Evolutionary conservation across 2,888 invertebrate species (phyloP).

Genomic region (Hoplodrina ambigua): DNA sequence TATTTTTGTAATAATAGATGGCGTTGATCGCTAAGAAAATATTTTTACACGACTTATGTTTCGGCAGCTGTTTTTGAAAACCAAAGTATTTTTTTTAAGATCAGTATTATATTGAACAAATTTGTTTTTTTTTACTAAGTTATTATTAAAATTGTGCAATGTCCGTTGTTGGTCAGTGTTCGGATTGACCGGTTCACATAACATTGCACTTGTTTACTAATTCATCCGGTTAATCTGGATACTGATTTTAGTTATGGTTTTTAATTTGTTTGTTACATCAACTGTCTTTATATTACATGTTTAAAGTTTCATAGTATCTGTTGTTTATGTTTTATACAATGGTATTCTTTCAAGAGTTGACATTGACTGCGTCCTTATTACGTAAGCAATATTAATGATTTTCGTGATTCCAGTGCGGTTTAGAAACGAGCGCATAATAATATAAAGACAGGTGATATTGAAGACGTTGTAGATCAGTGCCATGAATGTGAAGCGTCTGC

Average conservation of each 20-base stretch:
- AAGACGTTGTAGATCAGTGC: constrained; percentile 57
- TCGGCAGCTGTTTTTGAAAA: constrained; percentile 60
- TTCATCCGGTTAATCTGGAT: constrained; percentile 36
- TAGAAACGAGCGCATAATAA: not conserved
- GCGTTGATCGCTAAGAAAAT: constrained; percentile 48
- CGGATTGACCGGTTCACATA: constrained; percentile 32
- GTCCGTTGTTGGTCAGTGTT: constrained; percentile 37
- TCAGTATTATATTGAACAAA: constrained; percentile 64
- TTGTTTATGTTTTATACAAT: not conserved
- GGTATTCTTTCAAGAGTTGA: not conserved
- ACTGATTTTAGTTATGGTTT: constrained; percentile 26
- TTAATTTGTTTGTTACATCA: constrained; percentile 23
- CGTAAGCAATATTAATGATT: not conserved
- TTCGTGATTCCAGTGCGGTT: not conserved
- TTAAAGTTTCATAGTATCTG: too few species aligned
- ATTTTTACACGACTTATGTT: constrained; percentile 59
- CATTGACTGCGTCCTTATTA: not conserved
- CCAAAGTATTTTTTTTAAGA: constrained; percentile 51
- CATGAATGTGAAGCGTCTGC: constrained; percentile 52
- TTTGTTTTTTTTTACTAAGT: constrained; percentile 52
- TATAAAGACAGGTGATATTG: constrained; percentile 21
- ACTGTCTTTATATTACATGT: constrained; percentile 37
- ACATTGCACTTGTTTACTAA: constrained; percentile 57
- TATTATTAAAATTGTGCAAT: constrained; percentile 53
- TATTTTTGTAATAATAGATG: constrained; percentile 56